Percentiles rank a stretch among this genome's conserved stretches.
Conservation (phyloP, 2,797 vertebrate species). For the Myotis planiceps region DNA sequence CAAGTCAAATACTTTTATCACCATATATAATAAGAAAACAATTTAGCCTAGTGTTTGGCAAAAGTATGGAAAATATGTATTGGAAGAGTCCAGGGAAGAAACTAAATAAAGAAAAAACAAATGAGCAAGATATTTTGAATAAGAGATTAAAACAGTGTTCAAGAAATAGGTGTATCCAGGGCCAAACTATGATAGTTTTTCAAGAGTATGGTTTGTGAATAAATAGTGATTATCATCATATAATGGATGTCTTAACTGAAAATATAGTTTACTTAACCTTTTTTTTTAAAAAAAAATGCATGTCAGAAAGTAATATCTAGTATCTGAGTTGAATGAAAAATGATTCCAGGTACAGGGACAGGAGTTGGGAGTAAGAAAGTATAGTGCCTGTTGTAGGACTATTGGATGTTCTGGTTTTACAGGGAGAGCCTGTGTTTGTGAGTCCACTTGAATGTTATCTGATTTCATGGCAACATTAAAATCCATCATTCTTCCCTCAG, state of each 20-base stretch:
- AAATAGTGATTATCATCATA: neutral
- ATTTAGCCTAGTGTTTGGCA: neutral
- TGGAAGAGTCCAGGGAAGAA: fast-evolving
- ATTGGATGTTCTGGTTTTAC: neutral
- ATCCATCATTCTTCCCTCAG: neutral
- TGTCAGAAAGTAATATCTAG: neutral
- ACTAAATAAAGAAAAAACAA: neutral
- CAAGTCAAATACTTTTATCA: neutral
- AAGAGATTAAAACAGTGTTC: neutral
- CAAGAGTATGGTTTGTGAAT: neutral
- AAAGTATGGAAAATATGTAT: neutral
- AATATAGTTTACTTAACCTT: neutral
- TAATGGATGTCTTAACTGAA: neutral
- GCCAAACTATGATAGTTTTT: neutral
- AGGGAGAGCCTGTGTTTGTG: neutral
- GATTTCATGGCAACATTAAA: neutral
- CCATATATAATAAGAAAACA: neutral
- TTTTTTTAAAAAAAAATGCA: neutral
- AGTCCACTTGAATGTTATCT: neutral
- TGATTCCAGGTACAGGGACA: fast-evolving
- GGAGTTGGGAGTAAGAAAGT: neutral
- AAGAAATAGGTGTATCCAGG: neutral
- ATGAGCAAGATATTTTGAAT: neutral
- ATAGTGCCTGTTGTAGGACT: neutral
- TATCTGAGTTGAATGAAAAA: neutral